Evolutionary conservation across 2,797 vertebrate species (phyloP).

Genomic region (Periparus ater): DNA sequence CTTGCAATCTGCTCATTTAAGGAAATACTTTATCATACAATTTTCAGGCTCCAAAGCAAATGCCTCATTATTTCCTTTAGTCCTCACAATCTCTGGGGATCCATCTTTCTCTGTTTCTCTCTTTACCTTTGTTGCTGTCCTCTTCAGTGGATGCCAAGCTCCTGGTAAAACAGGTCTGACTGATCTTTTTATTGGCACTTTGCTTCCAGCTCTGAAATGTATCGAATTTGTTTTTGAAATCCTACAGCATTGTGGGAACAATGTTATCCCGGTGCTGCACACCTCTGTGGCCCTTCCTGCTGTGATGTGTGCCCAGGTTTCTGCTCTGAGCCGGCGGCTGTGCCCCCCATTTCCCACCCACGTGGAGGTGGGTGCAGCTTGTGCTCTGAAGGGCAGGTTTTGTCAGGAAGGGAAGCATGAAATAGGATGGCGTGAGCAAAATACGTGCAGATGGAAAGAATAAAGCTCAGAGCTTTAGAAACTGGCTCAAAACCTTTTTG

Average conservation of each 20-base stretch:
- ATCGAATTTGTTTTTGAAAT: neutral
- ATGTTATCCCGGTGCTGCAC: neutral
- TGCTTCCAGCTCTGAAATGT: neutral
- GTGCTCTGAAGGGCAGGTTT: neutral
- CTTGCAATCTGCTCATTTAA: neutral
- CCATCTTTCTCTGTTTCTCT: neutral
- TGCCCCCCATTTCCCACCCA: neutral
- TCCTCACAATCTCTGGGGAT: neutral
- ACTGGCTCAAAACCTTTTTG: neutral
- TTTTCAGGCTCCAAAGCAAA: constrained; percentile 7
- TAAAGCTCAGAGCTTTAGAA: constrained; percentile 18
- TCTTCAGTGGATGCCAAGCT: neutral
- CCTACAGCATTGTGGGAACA: neutral
- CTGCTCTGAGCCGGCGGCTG: neutral
- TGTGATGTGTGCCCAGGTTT: neutral
- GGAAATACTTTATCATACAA: neutral
- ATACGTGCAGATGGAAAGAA: neutral
- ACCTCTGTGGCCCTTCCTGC: neutral
- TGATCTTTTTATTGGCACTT: neutral
- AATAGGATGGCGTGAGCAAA: neutral
- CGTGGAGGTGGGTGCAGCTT: neutral
- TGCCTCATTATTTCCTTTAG: neutral
- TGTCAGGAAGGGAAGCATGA: neutral
- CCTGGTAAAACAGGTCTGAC: neutral
- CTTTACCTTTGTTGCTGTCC: neutral